These are phyloP conservation scores for Oryzias dopingdopingensis DNA, from an alignment of 2,797 vertebrate species.

Conservation along the genomic window DNA sequence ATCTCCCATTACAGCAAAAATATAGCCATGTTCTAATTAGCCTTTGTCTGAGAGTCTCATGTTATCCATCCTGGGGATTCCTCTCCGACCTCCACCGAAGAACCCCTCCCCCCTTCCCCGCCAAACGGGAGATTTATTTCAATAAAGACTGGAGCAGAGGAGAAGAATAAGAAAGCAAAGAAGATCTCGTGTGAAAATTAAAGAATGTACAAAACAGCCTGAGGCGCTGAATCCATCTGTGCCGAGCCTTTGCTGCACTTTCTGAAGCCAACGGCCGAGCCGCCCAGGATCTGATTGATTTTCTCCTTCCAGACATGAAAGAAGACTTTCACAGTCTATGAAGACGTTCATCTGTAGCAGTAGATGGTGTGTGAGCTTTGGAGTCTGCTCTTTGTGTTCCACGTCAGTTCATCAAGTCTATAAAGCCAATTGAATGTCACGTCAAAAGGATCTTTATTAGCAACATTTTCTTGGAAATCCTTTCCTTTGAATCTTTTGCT, in stretches of 20 bases:
- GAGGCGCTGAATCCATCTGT: constrained; percentile 28
- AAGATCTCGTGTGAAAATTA: constrained; percentile 35
- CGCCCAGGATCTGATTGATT: constrained; percentile 13
- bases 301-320: constrained; percentile 11
- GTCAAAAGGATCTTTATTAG: no score
- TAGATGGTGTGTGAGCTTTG: no score
- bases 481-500: no score
- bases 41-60: constrained; percentile 54
- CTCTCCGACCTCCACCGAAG: constrained; percentile 11
- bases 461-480: no score
- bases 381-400: no score
- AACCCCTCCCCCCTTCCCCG: no score
- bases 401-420: no score
- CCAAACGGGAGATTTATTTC: constrained; percentile 42
- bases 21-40: constrained; percentile 54
- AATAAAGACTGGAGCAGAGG: constrained; percentile 35
- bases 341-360: constrained; percentile 4
- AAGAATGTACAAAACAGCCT: constrained; percentile 54
- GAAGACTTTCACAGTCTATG: constrained; percentile 10
- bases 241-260: constrained; percentile 54
- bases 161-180: constrained; percentile 23
- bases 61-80: constrained; percentile 22
- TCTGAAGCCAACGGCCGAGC: background rate
- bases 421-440: no score
- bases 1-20: constrained; percentile 57